These are phyloP conservation scores for Phymanthus crucifer DNA, from an alignment of 92 coral and sea anemone species.

Conservation along the genomic window DNA sequence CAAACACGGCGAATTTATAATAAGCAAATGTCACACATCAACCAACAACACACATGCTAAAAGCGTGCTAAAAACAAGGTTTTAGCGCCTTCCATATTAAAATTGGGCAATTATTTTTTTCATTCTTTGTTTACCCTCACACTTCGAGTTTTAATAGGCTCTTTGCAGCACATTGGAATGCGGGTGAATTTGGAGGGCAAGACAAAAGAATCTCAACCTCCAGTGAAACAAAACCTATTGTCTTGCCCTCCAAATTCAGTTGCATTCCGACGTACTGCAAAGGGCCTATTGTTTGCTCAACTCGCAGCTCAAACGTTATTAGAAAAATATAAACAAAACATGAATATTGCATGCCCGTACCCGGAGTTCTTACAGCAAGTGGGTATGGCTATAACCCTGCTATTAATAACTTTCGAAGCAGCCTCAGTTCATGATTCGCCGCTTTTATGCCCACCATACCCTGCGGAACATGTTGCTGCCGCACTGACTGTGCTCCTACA, in stretches of 20 bases:
- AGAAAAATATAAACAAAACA: background rate
- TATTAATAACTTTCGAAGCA: background rate
- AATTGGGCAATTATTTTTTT: background rate
- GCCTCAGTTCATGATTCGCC: background rate
- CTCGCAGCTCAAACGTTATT: background rate
- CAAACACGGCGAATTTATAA: background rate
- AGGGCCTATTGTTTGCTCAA: background rate
- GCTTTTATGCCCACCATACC: constrained; percentile 16
- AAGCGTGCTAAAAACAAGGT: background rate
- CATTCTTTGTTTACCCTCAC: background rate
- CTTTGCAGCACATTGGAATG: too few relatives aligned
- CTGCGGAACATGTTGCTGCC: constrained; percentile 19
- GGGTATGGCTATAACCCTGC: background rate
- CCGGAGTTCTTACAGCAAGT: constrained; percentile 13
- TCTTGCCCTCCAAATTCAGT: too few relatives aligned
- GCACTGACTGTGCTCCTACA: constrained; percentile 20
- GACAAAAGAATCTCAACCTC: too few relatives aligned
- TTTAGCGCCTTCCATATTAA: background rate
- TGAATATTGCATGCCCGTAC: background rate
- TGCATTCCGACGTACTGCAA: too few relatives aligned
- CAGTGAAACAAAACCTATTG: too few relatives aligned
- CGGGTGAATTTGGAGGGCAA: too few relatives aligned
- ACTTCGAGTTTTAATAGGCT: too few relatives aligned
- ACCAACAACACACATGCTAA: background rate
- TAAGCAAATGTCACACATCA: background rate